Base-by-base conservation (phyloP, 2,888 invertebrate genomes). In the Lepetodrilus schrolli region DNA sequence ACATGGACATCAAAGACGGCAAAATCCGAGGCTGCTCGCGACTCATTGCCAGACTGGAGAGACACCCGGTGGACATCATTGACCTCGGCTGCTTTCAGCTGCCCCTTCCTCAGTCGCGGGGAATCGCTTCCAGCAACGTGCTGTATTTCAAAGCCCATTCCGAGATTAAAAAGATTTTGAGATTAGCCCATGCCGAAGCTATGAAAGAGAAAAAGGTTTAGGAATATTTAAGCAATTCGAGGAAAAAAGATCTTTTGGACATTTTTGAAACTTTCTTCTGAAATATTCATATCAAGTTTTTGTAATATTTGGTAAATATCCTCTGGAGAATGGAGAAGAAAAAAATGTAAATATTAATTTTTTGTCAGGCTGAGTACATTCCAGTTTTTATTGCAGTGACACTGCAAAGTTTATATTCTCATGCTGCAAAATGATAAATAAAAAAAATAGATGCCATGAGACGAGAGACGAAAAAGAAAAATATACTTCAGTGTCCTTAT, bases 81-180 rank as follows among this genome's bases (percentile, higher is more conserved):
- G 84, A 90, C 26, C 72, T 91, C 30, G 91, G 91, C 7, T 91
- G 91, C 73, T 91, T 91, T 80, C 75, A 82, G 30, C 73, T 83
- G 50, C 83, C 83, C 4, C 1, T 10, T 7, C n/a, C 8, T 43
- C 4, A n/a, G n/a, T n/a, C n/a, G n/a, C n/a, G n/a, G n/a, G n/a
- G n/a, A n/a, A n/a, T 43, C 43, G n/a, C 3, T 43, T 13, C 43
- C 43, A n/a, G 43, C 43, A 43, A 43, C 13, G 17, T 43, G 8
- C n/a, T n/a, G n/a, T n/a, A n/a, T n/a, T n/a, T n/a, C n/a, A n/a
- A n/a, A n/a, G n/a, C 13, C 43, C 43, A 5, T n/a, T 43, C 43
- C 4, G 4, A 43, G 43, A 43, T 43, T n/a, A n/a, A 43, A 43
- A 3, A 43, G n/a, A 2, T 43, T n/a, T 43, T 43, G 2, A 7